These are phyloP conservation scores for Neodiprion lecontei DNA, from an alignment of 1,140 invertebrate species.

Conservation along the genomic window DNA sequence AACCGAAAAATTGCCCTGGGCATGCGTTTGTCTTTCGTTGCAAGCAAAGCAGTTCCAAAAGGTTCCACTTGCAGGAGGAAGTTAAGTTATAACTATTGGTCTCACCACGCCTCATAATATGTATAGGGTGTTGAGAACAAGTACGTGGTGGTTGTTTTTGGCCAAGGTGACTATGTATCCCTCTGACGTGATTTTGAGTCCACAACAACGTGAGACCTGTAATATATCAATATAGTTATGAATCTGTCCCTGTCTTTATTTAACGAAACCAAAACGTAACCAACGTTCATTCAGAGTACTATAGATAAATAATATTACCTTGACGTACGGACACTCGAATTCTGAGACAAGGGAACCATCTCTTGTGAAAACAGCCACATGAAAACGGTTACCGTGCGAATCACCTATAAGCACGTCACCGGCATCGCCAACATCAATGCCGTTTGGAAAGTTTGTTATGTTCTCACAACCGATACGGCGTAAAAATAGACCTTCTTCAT, in stretches of 20 bases:
- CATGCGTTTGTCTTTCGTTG: conserved; percentile 45
- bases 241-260: background rate
- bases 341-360: conserved; percentile 89
- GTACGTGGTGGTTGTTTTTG: conserved; percentile 98
- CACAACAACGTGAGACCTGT: conserved; percentile 95
- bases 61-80: conserved; percentile 39
- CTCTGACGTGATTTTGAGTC: conserved; percentile 94
- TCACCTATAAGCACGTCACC: conserved; percentile 96
- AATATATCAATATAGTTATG: conserved; percentile 52
- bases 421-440: conserved; percentile 95
- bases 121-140: conserved; percentile 94
- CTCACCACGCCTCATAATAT: conserved; percentile 75
- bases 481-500: conserved; percentile 88
- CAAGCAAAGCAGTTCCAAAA: conserved; percentile 37
- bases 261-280: conserved; percentile 3
- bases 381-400: conserved; percentile 96
- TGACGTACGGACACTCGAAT: conserved; percentile 96
- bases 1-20: conserved; percentile 33
- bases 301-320: conserved; percentile 65
- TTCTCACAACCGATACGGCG: conserved; percentile 94
- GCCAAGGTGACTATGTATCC: conserved; percentile 96
- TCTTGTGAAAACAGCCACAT: conserved; percentile 91
- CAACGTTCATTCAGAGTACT: background rate
- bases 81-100: conserved; percentile 40
- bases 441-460: conserved; percentile 96